phyloP scores from a whole-genome alignment of 1,140 invertebrate species.

The Neodiprion fabricii region DNA sequence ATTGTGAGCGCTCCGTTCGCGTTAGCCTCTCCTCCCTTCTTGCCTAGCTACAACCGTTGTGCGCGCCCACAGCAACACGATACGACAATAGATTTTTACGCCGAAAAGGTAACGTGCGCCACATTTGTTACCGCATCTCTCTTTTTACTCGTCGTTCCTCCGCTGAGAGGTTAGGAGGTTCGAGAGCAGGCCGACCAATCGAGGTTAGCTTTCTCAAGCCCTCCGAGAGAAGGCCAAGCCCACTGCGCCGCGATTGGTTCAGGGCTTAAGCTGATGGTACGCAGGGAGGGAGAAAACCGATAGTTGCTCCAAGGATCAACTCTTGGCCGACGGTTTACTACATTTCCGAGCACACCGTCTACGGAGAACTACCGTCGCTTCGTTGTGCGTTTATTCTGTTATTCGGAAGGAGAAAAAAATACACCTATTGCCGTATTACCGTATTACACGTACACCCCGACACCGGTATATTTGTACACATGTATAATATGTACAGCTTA shows the following conservation, averaged over 20 bases:
- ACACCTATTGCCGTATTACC: too few species aligned
- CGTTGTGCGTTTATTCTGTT: not conserved
- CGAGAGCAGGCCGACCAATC: not conserved
- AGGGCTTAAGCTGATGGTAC: not conserved
- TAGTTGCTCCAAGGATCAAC: conserved; percentile 3
- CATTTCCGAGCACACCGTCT: conserved; percentile 43
- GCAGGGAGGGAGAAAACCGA: conserved; percentile 19
- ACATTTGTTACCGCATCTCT: too few species aligned
- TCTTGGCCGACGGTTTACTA: conserved; percentile 29
- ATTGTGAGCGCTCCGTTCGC: too few species aligned
- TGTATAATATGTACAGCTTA: too few species aligned
- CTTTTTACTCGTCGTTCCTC: too few species aligned
- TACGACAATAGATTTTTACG: not conserved
- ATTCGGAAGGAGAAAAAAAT: too few species aligned
- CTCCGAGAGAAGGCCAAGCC: not conserved
- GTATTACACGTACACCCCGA: too few species aligned
- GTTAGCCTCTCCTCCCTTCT: not conserved
- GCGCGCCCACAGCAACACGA: conserved; percentile 1
- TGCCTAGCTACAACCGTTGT: not conserved
- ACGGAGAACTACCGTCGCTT: conserved; percentile 29
- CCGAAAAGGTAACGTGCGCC: too few species aligned
- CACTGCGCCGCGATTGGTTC: not conserved
- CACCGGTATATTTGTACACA: too few species aligned
- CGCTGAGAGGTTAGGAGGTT: conserved; percentile 1
- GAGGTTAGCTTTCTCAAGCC: not conserved